Evolutionary conservation across 2,113 vertebrate species (phyloP).

Genomic region (Acanthisitta chloris): DNA sequence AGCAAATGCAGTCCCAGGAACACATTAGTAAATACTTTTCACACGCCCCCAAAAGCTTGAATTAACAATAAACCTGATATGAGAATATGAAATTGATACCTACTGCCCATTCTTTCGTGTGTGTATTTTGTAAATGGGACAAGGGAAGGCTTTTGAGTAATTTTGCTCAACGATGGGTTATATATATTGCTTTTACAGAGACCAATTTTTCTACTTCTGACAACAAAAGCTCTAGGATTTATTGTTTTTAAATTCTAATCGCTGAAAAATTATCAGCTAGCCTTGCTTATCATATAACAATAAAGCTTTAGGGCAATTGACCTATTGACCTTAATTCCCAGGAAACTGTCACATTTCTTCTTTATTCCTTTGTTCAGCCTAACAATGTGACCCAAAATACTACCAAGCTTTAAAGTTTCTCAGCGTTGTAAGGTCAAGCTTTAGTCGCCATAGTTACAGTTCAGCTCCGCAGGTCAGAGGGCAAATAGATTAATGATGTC

Average conservation of each 20-base stretch:
- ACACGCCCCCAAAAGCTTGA: not conserved
- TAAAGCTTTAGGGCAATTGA: constrained; percentile 78
- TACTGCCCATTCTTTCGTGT: not conserved
- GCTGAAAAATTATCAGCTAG: constrained; percentile 67
- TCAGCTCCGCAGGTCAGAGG: constrained; percentile 70
- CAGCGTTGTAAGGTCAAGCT: constrained; percentile 76
- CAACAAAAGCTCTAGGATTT: not conserved
- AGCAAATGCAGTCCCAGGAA: not conserved
- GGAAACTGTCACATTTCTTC: constrained; percentile 81
- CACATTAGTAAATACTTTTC: not conserved
- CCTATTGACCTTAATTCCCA: constrained; percentile 80
- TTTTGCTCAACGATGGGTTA: constrained; percentile 30
- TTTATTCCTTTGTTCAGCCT: constrained; percentile 74
- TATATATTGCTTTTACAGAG: not conserved
- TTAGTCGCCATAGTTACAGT: constrained; percentile 79
- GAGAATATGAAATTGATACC: not conserved
- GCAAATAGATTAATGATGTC: constrained; percentile 86
- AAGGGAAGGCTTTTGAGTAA: not conserved
- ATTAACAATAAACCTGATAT: not conserved
- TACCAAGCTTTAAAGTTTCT: constrained; percentile 71
- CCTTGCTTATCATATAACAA: constrained; percentile 74
- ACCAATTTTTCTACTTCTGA: constrained; percentile 40
- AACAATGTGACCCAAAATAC: constrained; percentile 81
- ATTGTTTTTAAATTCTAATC: not conserved
- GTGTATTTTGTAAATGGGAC: not conserved